phyloP scores from a whole-genome alignment of 2,888 invertebrate genomes.

The Ornithoptera alexandrae region DNA sequence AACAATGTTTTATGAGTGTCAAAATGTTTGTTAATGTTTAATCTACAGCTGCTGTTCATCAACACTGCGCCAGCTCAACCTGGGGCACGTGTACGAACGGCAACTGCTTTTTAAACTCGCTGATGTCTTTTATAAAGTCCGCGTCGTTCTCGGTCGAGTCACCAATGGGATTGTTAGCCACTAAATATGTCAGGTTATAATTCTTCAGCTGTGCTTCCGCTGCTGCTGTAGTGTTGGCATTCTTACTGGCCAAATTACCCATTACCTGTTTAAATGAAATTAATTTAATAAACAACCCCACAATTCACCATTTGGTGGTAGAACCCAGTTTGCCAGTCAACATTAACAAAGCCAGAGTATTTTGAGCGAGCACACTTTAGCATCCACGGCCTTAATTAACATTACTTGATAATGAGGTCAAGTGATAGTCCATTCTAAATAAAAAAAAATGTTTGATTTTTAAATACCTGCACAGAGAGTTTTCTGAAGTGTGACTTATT shows the following conservation, averaged over 20 bases:
- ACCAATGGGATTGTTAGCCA: slow-evolving; percentile 48
- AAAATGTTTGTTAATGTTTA: not conserved
- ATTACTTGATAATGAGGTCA: not conserved
- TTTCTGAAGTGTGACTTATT: slow-evolving; percentile 69
- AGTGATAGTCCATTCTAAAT: not conserved
- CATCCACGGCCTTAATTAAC: too few species aligned
- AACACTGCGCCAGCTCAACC: slow-evolving; percentile 55
- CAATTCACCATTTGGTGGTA: too few species aligned
- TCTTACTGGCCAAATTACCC: slow-evolving; percentile 53
- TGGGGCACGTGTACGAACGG: slow-evolving; percentile 51
- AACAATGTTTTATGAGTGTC: not conserved
- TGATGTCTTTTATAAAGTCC: slow-evolving; percentile 56
- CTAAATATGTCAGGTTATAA: slow-evolving; percentile 51
- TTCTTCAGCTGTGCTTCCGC: slow-evolving; percentile 36
- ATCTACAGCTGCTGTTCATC: slow-evolving; percentile 29
- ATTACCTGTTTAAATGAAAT: slow-evolving; percentile 47
- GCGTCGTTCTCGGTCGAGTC: slow-evolving; percentile 48
- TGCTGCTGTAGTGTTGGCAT: slow-evolving; percentile 34
- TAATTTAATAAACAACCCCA: not conserved
- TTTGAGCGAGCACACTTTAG: too few species aligned
- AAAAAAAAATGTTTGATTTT: not conserved
- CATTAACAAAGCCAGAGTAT: too few species aligned
- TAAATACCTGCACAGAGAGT: slow-evolving; percentile 78
- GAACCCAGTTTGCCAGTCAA: too few species aligned
- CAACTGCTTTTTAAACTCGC: slow-evolving; percentile 47